Evolutionary conservation across 2,888 invertebrate species (phyloP).

Genomic region (Tiliacea citrago): DNA sequence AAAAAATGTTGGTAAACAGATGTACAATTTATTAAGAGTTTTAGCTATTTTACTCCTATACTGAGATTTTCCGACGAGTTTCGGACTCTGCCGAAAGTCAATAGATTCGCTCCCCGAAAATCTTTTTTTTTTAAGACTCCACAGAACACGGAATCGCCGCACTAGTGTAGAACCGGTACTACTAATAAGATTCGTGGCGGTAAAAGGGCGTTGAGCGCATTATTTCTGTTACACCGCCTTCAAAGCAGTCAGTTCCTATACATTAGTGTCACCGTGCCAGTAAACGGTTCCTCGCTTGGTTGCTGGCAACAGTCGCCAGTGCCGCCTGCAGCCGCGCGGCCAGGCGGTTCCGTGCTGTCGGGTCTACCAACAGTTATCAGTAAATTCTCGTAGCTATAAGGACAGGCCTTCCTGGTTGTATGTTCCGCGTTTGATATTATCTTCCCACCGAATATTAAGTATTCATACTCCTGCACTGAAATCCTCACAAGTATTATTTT

Average conservation of each 20-base stretch:
- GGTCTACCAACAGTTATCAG: neutral
- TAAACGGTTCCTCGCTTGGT: neutral
- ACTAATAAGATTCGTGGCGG: neutral
- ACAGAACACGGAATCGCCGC: neutral
- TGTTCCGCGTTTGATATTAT: constrained; percentile 44
- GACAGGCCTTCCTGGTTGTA: constrained; percentile 1
- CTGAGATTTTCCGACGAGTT: neutral
- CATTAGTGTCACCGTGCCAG: neutral
- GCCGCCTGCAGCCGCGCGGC: too few species aligned
- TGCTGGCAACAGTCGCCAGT: too few species aligned
- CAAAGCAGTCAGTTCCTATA: neutral
- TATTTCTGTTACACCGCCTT: neutral
- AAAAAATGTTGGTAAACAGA: neutral
- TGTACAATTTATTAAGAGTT: neutral
- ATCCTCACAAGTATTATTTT: constrained; percentile 57
- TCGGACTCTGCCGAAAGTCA: neutral
- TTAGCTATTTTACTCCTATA: neutral
- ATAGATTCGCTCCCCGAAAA: neutral
- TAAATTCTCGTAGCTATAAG: constrained; percentile 15
- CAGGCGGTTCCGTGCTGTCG: too few species aligned
- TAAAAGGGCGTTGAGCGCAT: neutral
- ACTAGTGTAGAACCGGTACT: neutral
- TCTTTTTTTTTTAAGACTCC: neutral
- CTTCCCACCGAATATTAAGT: constrained; percentile 59
- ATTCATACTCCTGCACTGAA: constrained; percentile 50